A percentile compares a stretch with the other conserved stretches of the same genome.
phyloP scores from a whole-genome alignment of 2,797 vertebrate species.

The Lacerta agilis region DNA sequence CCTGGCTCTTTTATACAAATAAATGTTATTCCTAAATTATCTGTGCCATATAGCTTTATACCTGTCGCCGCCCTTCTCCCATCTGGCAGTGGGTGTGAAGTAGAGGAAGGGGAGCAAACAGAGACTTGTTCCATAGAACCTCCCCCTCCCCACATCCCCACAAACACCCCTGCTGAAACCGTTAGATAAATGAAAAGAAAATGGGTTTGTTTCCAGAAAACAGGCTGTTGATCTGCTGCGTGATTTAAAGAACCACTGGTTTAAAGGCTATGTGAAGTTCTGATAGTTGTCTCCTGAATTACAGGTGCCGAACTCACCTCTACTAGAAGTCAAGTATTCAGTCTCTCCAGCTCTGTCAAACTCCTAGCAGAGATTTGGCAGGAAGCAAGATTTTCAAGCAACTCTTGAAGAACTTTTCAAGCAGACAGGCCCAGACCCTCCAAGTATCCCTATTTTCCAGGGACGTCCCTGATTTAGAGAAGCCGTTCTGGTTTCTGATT shows the following conservation, averaged over 20 bases:
- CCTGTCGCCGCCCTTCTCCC: constrained; percentile 48
- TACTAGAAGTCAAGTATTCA: too few species aligned
- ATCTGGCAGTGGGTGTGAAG: constrained; percentile 53
- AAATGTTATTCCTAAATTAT: constrained; percentile 68
- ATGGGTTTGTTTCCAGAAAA: not conserved
- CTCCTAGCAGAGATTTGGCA: too few species aligned
- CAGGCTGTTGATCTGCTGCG: not conserved
- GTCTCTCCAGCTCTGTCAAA: too few species aligned
- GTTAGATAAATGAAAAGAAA: constrained; percentile 8
- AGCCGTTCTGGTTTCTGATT: too few species aligned
- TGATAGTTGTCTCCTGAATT: not conserved
- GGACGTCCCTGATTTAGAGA: too few species aligned
- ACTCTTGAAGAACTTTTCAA: too few species aligned
- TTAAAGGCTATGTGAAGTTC: not conserved
- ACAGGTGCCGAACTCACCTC: not conserved
- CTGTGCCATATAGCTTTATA: constrained; percentile 49
- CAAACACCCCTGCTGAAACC: constrained; percentile 19
- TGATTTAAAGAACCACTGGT: not conserved
- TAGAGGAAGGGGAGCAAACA: constrained; percentile 41
- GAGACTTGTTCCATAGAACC: constrained; percentile 42
- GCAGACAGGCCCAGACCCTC: too few species aligned
- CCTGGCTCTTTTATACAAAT: constrained; percentile 59
- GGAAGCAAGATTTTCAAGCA: too few species aligned
- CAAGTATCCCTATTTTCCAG: too few species aligned
- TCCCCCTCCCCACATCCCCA: too few species aligned